Conservation (phyloP, 2,113 vertebrate species). For the Platysternon megacephalum region DNA sequence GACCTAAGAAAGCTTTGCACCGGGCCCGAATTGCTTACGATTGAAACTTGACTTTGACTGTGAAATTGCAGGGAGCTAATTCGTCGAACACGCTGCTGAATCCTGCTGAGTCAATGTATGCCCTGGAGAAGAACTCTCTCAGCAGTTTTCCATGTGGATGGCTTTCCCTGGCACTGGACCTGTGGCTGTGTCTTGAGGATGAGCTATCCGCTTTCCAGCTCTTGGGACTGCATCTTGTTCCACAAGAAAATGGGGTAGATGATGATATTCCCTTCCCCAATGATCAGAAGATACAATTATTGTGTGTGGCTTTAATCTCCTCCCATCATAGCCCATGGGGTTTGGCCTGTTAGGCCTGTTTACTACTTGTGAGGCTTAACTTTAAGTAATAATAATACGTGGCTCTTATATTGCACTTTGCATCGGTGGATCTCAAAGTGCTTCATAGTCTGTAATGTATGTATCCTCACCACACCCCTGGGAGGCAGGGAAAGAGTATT, state of each 20-base stretch:
- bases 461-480: too few species aligned
- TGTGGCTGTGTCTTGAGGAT: background rate
- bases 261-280: background rate
- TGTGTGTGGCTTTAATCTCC: background rate
- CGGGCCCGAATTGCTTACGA: accelerated
- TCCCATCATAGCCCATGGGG: background rate
- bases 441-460: too few species aligned
- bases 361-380: background rate
- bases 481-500: background rate
- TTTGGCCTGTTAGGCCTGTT: background rate
- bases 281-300: background rate
- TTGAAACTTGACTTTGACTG: background rate
- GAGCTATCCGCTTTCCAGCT: background rate
- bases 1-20: background rate
- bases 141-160: background rate
- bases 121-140: background rate
- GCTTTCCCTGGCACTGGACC: background rate
- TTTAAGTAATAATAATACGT: too few species aligned
- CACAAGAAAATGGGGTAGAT: background rate
- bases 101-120: background rate
- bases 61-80: background rate
- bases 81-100: background rate
- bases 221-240: background rate
- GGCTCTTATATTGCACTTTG: too few species aligned
- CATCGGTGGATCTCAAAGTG: too few species aligned